Percentiles rank a stretch among this genome's conserved stretches.
These are phyloP conservation scores for Drosophila colorata DNA, from an alignment of 2,888 invertebrate species.

Conservation along the genomic window DNA sequence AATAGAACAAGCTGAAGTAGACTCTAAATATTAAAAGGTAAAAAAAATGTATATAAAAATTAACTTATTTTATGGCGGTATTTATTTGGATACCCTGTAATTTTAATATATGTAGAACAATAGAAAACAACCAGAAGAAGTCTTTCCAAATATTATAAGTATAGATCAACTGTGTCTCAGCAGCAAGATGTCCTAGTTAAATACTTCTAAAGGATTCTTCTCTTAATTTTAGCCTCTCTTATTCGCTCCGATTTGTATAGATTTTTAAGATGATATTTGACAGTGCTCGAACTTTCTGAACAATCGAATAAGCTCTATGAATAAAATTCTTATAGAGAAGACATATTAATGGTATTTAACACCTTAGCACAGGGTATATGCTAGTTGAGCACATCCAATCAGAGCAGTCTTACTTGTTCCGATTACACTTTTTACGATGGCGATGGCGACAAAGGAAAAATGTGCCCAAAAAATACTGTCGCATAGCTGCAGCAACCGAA, in stretches of 20 bases:
- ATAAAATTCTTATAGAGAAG: too few relatives aligned
- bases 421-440: slow-evolving; percentile 79
- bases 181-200: too few relatives aligned
- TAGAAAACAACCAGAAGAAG: too few relatives aligned
- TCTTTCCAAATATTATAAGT: too few relatives aligned
- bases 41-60: too few relatives aligned
- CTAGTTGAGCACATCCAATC: not conserved
- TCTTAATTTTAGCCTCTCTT: too few relatives aligned
- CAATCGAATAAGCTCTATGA: not conserved
- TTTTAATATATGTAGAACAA: too few relatives aligned
- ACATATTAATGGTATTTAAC: too few relatives aligned
- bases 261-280: too few relatives aligned
- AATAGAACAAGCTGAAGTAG: not conserved
- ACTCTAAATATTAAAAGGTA: not conserved
- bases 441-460: slow-evolving; percentile 56
- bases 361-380: slow-evolving; percentile 14
- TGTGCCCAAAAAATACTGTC: slow-evolving; percentile 47
- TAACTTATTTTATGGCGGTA: slow-evolving; percentile 80
- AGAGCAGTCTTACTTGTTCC: slow-evolving; percentile 39
- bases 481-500: slow-evolving; percentile 54
- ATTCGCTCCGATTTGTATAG: too few relatives aligned
- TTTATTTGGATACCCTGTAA: slow-evolving; percentile 57
- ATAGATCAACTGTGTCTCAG: too few relatives aligned
- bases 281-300: not conserved
- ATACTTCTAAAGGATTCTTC: too few relatives aligned